These are phyloP conservation scores for Bovichtus variegatus DNA, from an alignment of 2,797 vertebrate species.

Conservation along the genomic window DNA sequence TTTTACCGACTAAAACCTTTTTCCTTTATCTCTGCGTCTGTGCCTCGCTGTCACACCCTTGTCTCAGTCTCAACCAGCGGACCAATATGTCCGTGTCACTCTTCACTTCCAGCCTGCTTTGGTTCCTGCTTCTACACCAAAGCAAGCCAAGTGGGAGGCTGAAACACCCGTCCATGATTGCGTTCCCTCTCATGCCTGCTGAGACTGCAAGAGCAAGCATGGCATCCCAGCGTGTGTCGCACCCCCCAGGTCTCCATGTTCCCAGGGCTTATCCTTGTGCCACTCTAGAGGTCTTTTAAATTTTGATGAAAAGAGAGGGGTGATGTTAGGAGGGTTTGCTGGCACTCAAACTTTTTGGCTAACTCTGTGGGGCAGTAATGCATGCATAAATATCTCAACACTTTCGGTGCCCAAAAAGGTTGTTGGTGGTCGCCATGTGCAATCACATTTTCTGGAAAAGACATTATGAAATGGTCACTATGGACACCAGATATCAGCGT, in stretches of 20 bases:
- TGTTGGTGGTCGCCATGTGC: not conserved
- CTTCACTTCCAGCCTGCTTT: slow-evolving; percentile 17
- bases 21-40: not conserved
- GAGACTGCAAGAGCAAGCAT: slow-evolving; percentile 58
- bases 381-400: slow-evolving; percentile 18
- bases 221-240: slow-evolving; percentile 39
- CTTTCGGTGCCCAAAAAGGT: not conserved
- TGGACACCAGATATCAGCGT: not conserved
- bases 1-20: slow-evolving; percentile 9
- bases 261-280: slow-evolving; percentile 51
- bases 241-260: slow-evolving; percentile 54
- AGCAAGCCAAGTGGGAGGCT: slow-evolving; percentile 32
- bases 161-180: slow-evolving; percentile 43
- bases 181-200: slow-evolving; percentile 53
- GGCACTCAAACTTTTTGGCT: slow-evolving; percentile 5
- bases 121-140: slow-evolving; percentile 36
- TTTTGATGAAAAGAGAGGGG: slow-evolving; percentile 58
- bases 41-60: slow-evolving; percentile 12
- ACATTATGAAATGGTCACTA: slow-evolving; percentile 2
- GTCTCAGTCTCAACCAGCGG: slow-evolving; percentile 11
- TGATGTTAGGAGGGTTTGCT: slow-evolving; percentile 19
- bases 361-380: slow-evolving; percentile 7
- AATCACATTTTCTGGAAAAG: not conserved
- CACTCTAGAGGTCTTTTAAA: slow-evolving; percentile 57
- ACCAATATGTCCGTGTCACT: slow-evolving; percentile 27